Evolutionary conservation across 2,797 vertebrate species (phyloP).

Genomic region (Steatocranus sp.): DNA sequence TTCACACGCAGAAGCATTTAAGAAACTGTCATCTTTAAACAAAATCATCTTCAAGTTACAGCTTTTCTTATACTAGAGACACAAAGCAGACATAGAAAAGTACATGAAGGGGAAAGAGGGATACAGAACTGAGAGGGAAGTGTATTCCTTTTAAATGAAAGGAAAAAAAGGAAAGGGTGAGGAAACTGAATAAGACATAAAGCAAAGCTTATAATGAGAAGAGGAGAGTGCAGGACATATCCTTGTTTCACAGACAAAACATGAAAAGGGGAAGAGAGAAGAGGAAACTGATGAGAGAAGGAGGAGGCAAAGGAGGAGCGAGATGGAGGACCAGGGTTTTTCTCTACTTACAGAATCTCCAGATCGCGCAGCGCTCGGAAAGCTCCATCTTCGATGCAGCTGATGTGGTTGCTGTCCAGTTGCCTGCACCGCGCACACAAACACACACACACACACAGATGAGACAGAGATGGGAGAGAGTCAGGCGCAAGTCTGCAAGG

Average conservation of each 20-base stretch:
- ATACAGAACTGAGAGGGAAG: neutral
- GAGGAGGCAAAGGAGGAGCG: slow-evolving; percentile 22
- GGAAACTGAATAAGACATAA: neutral
- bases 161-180: neutral
- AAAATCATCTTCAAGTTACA: slow-evolving; percentile 7
- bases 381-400: slow-evolving; percentile 99
- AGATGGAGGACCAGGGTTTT: slow-evolving; percentile 36
- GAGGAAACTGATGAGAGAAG: slow-evolving; percentile 9
- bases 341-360: slow-evolving; percentile 97
- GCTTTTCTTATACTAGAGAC: neutral
- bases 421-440: slow-evolving; percentile 81
- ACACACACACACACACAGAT: slow-evolving; percentile 33
- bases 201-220: slow-evolving; percentile 5
- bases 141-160: neutral
- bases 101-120: neutral
- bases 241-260: slow-evolving; percentile 44
- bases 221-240: slow-evolving; percentile 36
- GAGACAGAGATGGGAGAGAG: slow-evolving; percentile 75
- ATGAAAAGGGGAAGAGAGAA: slow-evolving; percentile 22
- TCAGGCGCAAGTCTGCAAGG: slow-evolving; percentile 66
- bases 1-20: neutral
- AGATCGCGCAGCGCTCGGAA: slow-evolving; percentile 98
- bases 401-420: slow-evolving; percentile 99
- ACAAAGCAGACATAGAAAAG: neutral
- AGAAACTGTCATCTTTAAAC: neutral